phyloP scores from a whole-genome alignment of 2,797 vertebrate genomes.

The Sphaeramia orbicularis region DNA sequence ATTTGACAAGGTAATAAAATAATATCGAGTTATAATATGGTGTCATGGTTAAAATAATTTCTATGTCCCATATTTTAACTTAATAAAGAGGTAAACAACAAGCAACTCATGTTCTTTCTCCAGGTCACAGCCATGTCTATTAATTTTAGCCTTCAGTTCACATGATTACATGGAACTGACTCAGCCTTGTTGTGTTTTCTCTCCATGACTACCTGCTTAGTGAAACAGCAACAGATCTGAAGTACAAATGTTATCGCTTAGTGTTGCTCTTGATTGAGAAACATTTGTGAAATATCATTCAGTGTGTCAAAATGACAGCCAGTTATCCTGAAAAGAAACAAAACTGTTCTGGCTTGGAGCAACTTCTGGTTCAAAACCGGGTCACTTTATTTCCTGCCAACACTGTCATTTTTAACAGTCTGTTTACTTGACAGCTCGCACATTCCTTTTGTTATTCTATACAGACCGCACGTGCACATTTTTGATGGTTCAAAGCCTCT shows the following conservation, averaged over 20 bases:
- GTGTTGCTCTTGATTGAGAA: constrained; percentile 6
- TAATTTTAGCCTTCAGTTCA: constrained; percentile 53
- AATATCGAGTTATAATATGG: neutral
- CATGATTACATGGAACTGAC: constrained; percentile 51
- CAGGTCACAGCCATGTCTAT: constrained; percentile 16
- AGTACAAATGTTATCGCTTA: constrained; percentile 4
- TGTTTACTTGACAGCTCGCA: constrained; percentile 17
- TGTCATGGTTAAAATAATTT: neutral
- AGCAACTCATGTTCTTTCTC: constrained; percentile 5
- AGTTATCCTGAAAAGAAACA: constrained; percentile 42
- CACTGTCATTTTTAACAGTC: constrained; percentile 38
- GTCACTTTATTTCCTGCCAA: constrained; percentile 46
- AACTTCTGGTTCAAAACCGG: constrained; percentile 36
- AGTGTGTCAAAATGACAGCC: constrained; percentile 7
- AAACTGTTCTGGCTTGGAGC: neutral
- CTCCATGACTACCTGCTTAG: constrained; percentile 45
- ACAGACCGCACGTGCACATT: constrained; percentile 13
- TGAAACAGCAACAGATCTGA: constrained; percentile 38
- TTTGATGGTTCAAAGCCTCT: constrained; percentile 22
- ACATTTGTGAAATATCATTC: neutral
- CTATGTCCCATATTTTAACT: neutral
- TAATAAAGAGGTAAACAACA: neutral
- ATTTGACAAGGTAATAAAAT: neutral
- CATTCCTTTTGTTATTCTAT: constrained; percentile 23
- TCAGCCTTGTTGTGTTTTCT: constrained; percentile 31